These are phyloP conservation scores for Podarcis raffonei DNA, from an alignment of 2,113 vertebrate species.

Conservation along the genomic window DNA sequence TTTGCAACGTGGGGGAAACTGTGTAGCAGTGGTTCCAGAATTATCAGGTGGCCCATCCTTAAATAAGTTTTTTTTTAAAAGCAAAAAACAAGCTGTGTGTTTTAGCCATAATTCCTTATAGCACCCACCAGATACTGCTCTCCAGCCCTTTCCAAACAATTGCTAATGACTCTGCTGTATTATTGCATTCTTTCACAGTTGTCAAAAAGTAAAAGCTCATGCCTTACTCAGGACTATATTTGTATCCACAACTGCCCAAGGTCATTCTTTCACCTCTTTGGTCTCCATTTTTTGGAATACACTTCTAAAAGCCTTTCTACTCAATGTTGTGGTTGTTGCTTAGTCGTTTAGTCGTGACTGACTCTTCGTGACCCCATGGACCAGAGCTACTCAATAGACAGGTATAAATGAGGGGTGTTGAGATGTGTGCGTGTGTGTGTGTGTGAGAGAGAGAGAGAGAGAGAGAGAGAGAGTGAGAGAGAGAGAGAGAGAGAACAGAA, in stretches of 20 bases:
- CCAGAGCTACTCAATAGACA: not conserved
- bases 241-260: not conserved
- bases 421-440: not conserved
- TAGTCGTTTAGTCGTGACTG: too few species aligned
- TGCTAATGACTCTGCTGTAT: not conserved
- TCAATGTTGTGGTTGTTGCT: too few species aligned
- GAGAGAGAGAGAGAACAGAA: not conserved
- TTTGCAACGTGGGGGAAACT: not conserved
- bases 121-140: not conserved
- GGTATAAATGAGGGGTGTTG: rapidly evolving
- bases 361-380: too few species aligned
- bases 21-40: too few species aligned
- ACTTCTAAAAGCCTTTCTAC: not conserved
- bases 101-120: not conserved
- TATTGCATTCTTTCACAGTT: not conserved
- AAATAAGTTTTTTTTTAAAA: not conserved
- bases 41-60: not conserved
- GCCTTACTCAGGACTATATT: not conserved
- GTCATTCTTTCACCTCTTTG: not conserved
- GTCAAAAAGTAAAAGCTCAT: not conserved
- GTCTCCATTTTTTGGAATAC: not conserved
- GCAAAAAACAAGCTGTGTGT: not conserved
- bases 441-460: too few species aligned
- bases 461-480: too few species aligned
- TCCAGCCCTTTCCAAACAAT: not conserved